A percentile compares a stretch with the other conserved stretches of the same genome.
Evolutionary conservation across 2,888 invertebrate species (phyloP).

Genomic region (Ophion costatus): DNA sequence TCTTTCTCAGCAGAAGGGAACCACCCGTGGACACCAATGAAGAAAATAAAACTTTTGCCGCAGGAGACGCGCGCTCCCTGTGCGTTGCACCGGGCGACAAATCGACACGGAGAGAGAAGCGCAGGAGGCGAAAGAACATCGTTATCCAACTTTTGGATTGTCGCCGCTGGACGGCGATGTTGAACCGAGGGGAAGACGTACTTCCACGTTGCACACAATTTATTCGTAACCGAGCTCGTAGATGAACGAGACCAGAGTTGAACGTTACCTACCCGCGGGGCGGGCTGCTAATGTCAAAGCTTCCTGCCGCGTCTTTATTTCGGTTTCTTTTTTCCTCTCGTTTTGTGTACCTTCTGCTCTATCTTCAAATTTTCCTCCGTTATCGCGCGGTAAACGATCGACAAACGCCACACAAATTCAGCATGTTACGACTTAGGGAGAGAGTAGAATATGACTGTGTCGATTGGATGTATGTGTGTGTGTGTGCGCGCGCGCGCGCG

Average conservation of each 20-base stretch:
- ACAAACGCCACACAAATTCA: conserved; percentile 49
- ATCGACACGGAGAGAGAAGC: not conserved
- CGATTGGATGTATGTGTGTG: conserved; percentile 35
- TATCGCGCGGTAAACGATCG: conserved; percentile 50
- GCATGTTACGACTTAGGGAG: conserved; percentile 65
- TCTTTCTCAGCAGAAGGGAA: not conserved
- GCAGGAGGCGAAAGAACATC: not conserved
- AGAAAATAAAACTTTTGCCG: not conserved
- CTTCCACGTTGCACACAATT: conserved; percentile 29
- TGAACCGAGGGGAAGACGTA: not conserved
- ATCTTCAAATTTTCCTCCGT: conserved; percentile 22
- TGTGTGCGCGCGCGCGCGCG: not conserved
- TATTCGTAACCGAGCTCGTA: conserved; percentile 45
- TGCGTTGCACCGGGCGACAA: not conserved
- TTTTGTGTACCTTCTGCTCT: not conserved
- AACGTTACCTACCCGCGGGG: conserved; percentile 44
- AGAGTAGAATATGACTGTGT: conserved; percentile 67
- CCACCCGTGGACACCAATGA: not conserved
- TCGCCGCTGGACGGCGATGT: not conserved
- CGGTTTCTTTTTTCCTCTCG: conserved; percentile 8
- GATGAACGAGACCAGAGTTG: conserved; percentile 22
- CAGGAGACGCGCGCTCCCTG: not conserved
- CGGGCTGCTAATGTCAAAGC: conserved; percentile 53
- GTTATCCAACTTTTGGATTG: not conserved
- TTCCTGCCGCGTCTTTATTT: conserved; percentile 57